Evolutionary conservation across 2,888 invertebrate species (phyloP).

Genomic region (Dugesia japonica): DNA sequence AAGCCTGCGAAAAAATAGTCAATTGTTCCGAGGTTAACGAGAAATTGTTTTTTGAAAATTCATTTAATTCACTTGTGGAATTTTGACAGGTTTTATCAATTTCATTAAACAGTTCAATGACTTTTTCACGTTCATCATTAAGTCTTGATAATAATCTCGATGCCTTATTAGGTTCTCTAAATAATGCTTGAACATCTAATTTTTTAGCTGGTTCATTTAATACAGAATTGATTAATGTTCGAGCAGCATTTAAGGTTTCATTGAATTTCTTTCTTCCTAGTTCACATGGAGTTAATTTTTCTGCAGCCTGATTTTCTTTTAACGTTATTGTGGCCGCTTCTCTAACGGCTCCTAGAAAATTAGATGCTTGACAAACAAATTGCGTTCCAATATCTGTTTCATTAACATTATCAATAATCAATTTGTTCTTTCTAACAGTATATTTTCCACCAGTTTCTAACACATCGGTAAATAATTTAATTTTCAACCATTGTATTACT

Average conservation of each 20-base stretch:
- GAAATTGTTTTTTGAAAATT: neutral
- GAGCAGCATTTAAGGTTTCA: conserved; percentile 22
- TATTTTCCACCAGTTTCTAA: conserved; percentile 10
- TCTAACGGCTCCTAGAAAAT: neutral
- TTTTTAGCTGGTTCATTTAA: conserved; percentile 56
- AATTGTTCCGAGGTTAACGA: conserved; percentile 29
- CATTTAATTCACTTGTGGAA: neutral
- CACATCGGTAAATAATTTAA: neutral
- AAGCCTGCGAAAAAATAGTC: conserved; percentile 67
- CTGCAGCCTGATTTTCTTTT: neutral
- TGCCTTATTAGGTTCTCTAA: conserved; percentile 69
- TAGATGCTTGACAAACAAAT: conserved; percentile 27
- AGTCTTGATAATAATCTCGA: conserved; percentile 72
- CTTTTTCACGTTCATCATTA: conserved; percentile 80
- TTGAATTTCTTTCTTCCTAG: neutral
- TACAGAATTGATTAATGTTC: conserved; percentile 29
- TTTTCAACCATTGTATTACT: conserved; percentile 22
- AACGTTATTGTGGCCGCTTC: neutral
- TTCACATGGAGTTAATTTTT: neutral
- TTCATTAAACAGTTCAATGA: conserved; percentile 56
- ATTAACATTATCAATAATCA: conserved; percentile 27
- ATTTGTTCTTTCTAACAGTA: neutral
- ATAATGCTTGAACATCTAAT: conserved; percentile 50
- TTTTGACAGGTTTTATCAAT: conserved; percentile 24
- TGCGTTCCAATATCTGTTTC: conserved; percentile 1